These are phyloP conservation scores for Crenichthys baileyi DNA, from an alignment of 2,797 vertebrate species.

Conservation along the genomic window DNA sequence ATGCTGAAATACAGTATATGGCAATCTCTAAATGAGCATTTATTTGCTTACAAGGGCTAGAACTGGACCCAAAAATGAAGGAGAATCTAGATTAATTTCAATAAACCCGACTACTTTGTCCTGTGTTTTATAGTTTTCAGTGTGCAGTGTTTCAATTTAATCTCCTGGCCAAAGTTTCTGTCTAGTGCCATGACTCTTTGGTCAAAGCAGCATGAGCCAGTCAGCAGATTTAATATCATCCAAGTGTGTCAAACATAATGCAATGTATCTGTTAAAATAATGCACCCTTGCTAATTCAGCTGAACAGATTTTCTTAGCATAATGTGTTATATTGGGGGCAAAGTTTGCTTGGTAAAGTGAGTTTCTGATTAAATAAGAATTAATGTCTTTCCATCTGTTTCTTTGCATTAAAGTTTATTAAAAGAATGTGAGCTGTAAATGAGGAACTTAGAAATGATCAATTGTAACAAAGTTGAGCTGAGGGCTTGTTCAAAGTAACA, in stretches of 20 bases:
- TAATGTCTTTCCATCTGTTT: neutral
- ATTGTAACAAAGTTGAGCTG: neutral
- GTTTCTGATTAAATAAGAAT: neutral
- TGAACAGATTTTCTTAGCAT: neutral
- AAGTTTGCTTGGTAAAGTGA: neutral
- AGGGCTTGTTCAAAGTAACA: neutral
- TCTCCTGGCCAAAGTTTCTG: conserved; percentile 11
- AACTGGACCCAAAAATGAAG: neutral
- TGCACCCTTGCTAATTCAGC: conserved; percentile 9
- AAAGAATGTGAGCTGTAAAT: neutral
- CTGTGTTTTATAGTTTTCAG: neutral
- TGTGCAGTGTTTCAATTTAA: conserved; percentile 4
- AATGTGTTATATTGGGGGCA: neutral
- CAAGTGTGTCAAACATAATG: conserved; percentile 20
- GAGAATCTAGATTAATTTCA: neutral
- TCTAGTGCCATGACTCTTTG: conserved; percentile 50
- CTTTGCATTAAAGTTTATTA: neutral
- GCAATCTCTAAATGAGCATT: neutral
- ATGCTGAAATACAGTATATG: no score
- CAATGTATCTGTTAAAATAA: conserved; percentile 17
- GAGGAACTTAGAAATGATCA: neutral
- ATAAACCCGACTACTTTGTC: neutral
- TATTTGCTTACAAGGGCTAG: neutral
- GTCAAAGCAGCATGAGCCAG: conserved; percentile 38
- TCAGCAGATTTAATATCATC: conserved; percentile 24